Conservation (phyloP, 2,113 vertebrate genomes). For the Pseudorhombus dupliciocellatus region DNA sequence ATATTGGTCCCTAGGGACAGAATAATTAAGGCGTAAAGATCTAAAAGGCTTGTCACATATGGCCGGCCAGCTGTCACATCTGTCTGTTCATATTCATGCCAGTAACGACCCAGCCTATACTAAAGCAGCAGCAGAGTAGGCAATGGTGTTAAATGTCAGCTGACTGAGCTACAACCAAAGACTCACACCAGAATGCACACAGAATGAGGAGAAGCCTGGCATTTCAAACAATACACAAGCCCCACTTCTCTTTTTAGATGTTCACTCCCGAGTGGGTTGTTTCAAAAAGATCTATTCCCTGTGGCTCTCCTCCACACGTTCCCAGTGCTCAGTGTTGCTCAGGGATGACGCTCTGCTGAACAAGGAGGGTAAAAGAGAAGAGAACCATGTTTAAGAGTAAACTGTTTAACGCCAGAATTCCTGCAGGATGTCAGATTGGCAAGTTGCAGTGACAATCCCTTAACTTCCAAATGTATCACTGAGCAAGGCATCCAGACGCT, state of each 20-base stretch:
- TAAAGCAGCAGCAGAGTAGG: conserved; percentile 34
- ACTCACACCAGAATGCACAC: conserved; percentile 19
- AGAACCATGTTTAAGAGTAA: not conserved
- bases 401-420: not conserved
- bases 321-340: conserved; percentile 13
- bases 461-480: conserved; percentile 7
- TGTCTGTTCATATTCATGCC: conserved; percentile 51
- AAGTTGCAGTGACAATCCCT: conserved; percentile 1
- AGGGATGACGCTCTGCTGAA: conserved; percentile 10
- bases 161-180: conserved; percentile 62
- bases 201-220: conserved; percentile 54
- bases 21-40: conserved; percentile 71
- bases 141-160: conserved; percentile 72
- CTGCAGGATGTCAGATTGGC: not conserved
- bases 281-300: conserved; percentile 52
- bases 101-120: conserved; percentile 33
- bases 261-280: conserved; percentile 49
- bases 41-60: conserved; percentile 68
- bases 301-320: conserved; percentile 32
- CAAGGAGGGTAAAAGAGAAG: conserved; percentile 12
- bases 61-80: conserved; percentile 74
- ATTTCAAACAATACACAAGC: conserved; percentile 63
- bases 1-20: conserved; percentile 55
- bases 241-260: conserved; percentile 51
- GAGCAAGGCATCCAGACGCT: not conserved